Base-by-base conservation (phyloP, 2,888 invertebrate species). In the Xestoiulus laeticollis region DNA sequence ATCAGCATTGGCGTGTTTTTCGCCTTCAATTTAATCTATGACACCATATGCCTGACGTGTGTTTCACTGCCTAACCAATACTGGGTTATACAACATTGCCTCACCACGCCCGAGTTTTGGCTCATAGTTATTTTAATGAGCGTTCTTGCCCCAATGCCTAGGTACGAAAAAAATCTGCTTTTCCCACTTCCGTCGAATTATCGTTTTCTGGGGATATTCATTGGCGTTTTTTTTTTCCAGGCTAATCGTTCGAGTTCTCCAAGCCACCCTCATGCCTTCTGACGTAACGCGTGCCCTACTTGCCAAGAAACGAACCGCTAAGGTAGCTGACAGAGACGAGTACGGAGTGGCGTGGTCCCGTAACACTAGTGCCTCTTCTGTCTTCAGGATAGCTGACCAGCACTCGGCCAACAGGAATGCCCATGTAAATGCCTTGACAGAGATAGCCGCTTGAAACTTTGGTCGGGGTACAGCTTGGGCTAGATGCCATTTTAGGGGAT, bases 21-120 rank as follows among this genome's bases (percentile, higher is more conserved):
- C 92, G 93, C 94, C 90, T 96, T 98, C 92, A 96, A 97, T 89
- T 93, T 98, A 88, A 91, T 96, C 87, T 98, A 97, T 93, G 96
- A 98, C 93, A 94, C 95, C 14, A 92, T 96, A 90, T 96, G 96
- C 92, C 94, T 96, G 89, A 94, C 95, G 90, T 96, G 96, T 92
- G 95, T 96, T 92, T 95, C 95, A 88, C 93, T 98, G 90, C 96
- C 97, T 68, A 96, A 96, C 90, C 97, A 96, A 38, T 97, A 96
- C 92, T 96, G 95, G 95, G 96, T 98, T 88, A 95, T 97, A 92
- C 95, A 96, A 91, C 94, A 94, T 91, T 95, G 96, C 87, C 93
- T 97, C 91, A 92, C 92, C 38, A 94, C 96, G 89, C 94, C 95
- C 4, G 93, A 94, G 32, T 97, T 96, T 93, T 98, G 98, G 96